Base-by-base conservation (phyloP, 2,888 invertebrate genomes). In the Andrena flavipes region DNA sequence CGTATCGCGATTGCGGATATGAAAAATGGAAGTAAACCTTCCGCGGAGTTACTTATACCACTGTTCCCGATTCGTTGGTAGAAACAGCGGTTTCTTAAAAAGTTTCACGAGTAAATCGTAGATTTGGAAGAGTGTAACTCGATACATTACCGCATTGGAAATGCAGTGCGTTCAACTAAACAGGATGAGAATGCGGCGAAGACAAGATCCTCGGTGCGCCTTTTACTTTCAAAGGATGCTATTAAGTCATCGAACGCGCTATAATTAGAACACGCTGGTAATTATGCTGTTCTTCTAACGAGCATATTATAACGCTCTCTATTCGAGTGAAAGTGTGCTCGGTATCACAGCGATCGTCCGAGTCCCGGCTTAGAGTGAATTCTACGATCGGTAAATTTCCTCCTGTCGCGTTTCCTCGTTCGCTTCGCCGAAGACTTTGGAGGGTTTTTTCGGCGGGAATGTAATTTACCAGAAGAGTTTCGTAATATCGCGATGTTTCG, bases 211-310 rank as follows among this genome's bases (percentile, higher is more conserved):
- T 54, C 16, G 26, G 59, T 8, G 16, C 2, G 74, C 69, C 69
- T 82, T 80, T 82, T 80, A 75, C 82, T 80, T 82, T 82, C 80
- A 60, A 80, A 20, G 26, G 20, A 16, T 51, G 60, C 48, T 60
- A 49, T 54, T 54, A 29, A 80, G 35, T 48, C 54, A n/a, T 62
- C 65, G 69, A 62, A 59, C 56, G 54, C 13, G 70, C n/a, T 60
- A 2, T 75, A 83, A 86, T 83, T 83, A 80, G 69, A 77, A 35
- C 71, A 51, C 1, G 48, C 49, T 8, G 8, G 49, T 54, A 76
- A 80, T 80, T 81, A 76, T 20, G 35, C 35, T 48, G 49, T 62
- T 62, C 49, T 20, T 42, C 59, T 71, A 86, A 80, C 69, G 76
- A 75, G 65, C 7, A 72, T 74, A 76, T 80, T 49, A 56, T 77